Evolutionary conservation across 1,140 invertebrate species (phyloP).

Genomic region (Monomorium pharaonis): DNA sequence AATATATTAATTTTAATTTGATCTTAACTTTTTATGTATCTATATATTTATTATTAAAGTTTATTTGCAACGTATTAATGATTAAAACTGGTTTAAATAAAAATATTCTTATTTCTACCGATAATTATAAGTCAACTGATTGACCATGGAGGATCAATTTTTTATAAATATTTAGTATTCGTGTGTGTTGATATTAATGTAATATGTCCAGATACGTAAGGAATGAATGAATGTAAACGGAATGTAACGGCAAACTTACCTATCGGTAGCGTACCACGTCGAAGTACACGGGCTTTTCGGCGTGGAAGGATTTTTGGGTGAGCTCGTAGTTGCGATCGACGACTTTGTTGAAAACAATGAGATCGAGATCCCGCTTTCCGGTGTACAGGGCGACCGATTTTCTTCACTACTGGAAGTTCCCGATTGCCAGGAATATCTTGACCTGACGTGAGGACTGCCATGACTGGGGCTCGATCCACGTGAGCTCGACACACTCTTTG

Average conservation of each 20-base stretch:
- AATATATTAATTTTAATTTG: too few relatives aligned
- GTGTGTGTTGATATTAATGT: neutral
- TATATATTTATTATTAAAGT: too few relatives aligned
- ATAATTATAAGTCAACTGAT: too few relatives aligned
- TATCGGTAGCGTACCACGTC: slow-evolving; percentile 35
- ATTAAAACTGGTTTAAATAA: too few relatives aligned
- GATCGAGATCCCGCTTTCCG: slow-evolving; percentile 45
- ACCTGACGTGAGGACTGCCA: slow-evolving; percentile 39
- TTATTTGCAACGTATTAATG: too few relatives aligned
- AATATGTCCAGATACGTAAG: neutral
- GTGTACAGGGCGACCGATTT: slow-evolving; percentile 17
- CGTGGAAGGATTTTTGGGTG: slow-evolving; percentile 30
- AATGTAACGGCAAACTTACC: slow-evolving; percentile 64
- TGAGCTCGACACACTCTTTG: slow-evolving; percentile 60
- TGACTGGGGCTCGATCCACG: slow-evolving; percentile 53
- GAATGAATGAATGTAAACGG: neutral
- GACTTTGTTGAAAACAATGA: slow-evolving; percentile 30
- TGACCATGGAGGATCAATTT: too few relatives aligned
- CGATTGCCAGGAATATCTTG: slow-evolving; percentile 70
- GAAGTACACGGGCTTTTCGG: slow-evolving; percentile 22
- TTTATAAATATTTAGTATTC: too few relatives aligned
- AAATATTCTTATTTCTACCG: too few relatives aligned
- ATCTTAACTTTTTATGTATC: too few relatives aligned
- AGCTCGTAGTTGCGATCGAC: neutral
- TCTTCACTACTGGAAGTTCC: slow-evolving; percentile 6